These are phyloP conservation scores for Nesometra sesokonis DNA, from an alignment of 35 echinoderm and acorn worm genomes.

Conservation along the genomic window DNA sequence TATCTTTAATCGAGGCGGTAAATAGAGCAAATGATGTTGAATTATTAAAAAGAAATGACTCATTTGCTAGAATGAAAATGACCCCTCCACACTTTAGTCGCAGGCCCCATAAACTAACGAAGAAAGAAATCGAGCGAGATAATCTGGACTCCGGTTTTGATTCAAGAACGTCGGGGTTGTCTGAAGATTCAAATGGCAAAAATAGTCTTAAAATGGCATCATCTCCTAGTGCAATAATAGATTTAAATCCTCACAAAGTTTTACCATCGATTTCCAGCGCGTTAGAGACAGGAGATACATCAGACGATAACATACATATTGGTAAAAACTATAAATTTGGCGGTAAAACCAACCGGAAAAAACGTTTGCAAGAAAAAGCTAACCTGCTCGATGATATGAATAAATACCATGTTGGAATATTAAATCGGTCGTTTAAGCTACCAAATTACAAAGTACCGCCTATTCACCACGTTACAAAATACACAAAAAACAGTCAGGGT, in stretches of 20 bases:
- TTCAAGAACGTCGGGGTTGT: background rate
- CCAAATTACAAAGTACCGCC: conserved; percentile 6
- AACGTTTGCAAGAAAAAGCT: conserved; percentile 11
- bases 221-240: background rate
- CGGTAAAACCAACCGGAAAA: conserved; percentile 5
- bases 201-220: background rate
- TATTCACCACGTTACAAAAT: conserved; percentile 25
- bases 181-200: background rate
- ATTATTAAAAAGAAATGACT: background rate
- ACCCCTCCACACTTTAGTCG: background rate
- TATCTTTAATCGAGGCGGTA: background rate
- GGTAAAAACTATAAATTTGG: too few relatives aligned
- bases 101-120: background rate
- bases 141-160: background rate
- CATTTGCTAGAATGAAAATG: background rate
- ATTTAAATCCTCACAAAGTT: conserved; percentile 10
- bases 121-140: background rate
- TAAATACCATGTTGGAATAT: conserved; percentile 49
- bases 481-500: conserved; percentile 37
- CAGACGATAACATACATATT: background rate
- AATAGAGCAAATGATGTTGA: background rate
- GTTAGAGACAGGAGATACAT: background rate
- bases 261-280: background rate
- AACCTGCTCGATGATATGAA: conserved; percentile 28
- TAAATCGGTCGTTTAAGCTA: conserved; percentile 18